phyloP scores from a whole-genome alignment of 2,888 invertebrate species.

The Phyllotreta striolata region DNA sequence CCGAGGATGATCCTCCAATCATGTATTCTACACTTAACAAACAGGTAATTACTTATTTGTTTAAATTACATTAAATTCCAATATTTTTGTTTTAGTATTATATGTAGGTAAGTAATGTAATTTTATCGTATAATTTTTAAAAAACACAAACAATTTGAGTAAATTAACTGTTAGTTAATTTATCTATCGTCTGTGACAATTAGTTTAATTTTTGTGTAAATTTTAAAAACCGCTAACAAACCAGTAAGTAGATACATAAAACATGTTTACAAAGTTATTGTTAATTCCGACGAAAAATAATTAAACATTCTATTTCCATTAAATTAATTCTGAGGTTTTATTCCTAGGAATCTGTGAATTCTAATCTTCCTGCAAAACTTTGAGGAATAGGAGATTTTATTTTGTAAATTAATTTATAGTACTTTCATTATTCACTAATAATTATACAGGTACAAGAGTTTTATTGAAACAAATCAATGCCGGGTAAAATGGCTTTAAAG shows the following conservation, averaged over 20 bases:
- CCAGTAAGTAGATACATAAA: neutral
- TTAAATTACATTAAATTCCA: constrained; percentile 22
- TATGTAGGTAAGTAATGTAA: constrained; percentile 39
- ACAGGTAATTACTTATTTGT: constrained; percentile 49
- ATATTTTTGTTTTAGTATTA: constrained; percentile 11
- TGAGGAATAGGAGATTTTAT: neutral
- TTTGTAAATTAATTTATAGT: constrained; percentile 15
- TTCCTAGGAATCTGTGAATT: neutral
- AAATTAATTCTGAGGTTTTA: too few relatives aligned
- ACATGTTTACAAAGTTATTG: neutral
- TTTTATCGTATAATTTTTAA: constrained; percentile 14
- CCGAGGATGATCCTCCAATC: constrained; percentile 54
- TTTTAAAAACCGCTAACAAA: neutral
- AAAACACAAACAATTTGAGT: neutral
- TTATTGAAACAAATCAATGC: too few relatives aligned
- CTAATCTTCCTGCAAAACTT: neutral
- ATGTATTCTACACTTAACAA: constrained; percentile 49
- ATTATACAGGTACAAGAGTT: too few relatives aligned
- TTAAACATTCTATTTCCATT: too few relatives aligned
- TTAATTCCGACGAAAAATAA: too few relatives aligned
- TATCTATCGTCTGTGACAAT: constrained; percentile 8
- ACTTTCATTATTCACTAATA: too few relatives aligned
- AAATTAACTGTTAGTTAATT: constrained; percentile 17
- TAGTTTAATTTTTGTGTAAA: neutral
- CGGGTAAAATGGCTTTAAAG: too few relatives aligned